These are phyloP conservation scores for Reinhardtius hippoglossoides DNA, from an alignment of 2,113 vertebrate species.

Conservation along the genomic window DNA sequence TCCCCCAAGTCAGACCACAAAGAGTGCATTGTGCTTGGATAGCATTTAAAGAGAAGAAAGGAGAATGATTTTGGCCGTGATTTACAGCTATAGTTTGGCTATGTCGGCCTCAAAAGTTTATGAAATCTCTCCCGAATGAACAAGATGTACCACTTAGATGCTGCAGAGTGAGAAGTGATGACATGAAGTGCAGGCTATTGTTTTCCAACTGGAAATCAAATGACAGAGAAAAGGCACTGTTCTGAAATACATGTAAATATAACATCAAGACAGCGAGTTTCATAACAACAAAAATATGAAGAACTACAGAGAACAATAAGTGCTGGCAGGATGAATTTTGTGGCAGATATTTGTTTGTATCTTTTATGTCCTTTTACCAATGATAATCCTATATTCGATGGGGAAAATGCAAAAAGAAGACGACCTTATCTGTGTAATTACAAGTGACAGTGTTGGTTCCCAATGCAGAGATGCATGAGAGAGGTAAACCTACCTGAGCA, in stretches of 20 bases:
- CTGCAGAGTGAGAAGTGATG: slow-evolving; percentile 1
- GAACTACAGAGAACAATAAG: too few species aligned
- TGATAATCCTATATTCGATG: too few species aligned
- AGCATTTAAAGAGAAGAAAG: slow-evolving; percentile 59
- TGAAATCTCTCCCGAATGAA: slow-evolving; percentile 44
- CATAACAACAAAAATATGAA: too few species aligned
- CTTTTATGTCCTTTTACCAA: too few species aligned
- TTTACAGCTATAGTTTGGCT: slow-evolving; percentile 51
- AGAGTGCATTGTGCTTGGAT: slow-evolving; percentile 69
- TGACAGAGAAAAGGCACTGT: background rate
- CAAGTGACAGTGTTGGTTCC: slow-evolving; percentile 18
- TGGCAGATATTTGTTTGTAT: too few species aligned
- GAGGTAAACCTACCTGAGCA: slow-evolving; percentile 52
- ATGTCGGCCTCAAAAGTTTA: slow-evolving; percentile 14
- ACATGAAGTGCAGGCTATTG: background rate
- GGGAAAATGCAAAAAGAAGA: background rate
- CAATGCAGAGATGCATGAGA: slow-evolving; percentile 10
- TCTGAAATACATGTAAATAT: background rate
- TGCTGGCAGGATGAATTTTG: too few species aligned
- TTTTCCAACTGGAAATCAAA: background rate
- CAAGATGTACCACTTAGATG: slow-evolving; percentile 7
- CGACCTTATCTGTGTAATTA: slow-evolving; percentile 2
- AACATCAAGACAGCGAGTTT: too few species aligned
- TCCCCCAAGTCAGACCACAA: slow-evolving; percentile 69
- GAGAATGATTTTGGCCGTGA: slow-evolving; percentile 53